A percentile compares a stretch with the other conserved stretches of the same genome.
Evolutionary conservation across 2,888 invertebrate species (phyloP).

Genomic region (Agrochola litura): DNA sequence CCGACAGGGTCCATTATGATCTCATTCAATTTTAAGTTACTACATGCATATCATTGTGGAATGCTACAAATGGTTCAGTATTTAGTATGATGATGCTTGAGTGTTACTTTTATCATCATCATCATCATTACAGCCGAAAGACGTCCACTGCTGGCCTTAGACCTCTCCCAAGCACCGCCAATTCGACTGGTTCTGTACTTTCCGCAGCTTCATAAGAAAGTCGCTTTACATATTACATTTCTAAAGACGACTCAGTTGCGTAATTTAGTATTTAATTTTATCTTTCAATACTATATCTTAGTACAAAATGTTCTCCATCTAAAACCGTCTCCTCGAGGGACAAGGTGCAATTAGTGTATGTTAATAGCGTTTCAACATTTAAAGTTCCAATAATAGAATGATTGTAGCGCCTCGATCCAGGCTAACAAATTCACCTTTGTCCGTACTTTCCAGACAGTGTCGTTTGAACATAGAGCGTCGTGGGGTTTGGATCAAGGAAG

Average conservation of each 20-base stretch:
- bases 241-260: neutral
- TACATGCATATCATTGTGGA: too few species aligned
- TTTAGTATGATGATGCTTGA: too few species aligned
- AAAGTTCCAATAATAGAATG: conserved; percentile 62
- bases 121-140: too few species aligned
- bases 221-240: neutral
- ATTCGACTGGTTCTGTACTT: too few species aligned
- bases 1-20: too few species aligned
- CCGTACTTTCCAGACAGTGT: conserved; percentile 81
- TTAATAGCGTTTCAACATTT: conserved; percentile 57
- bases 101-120: too few species aligned
- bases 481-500: conserved; percentile 61
- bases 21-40: too few species aligned
- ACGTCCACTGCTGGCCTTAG: too few species aligned
- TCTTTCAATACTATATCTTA: conserved; percentile 8
- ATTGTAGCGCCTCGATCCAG: conserved; percentile 57
- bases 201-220: too few species aligned
- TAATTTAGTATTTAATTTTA: neutral
- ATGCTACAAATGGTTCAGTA: too few species aligned
- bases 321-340: conserved; percentile 18
- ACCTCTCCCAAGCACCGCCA: too few species aligned
- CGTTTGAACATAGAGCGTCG: conserved; percentile 73
- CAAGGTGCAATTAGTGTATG: conserved; percentile 48
- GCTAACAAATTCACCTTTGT: conserved; percentile 81
- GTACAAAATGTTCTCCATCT: neutral